These are phyloP conservation scores for Philotrypesis tridentata DNA, from an alignment of 1,140 invertebrate genomes.

Conservation along the genomic window DNA sequence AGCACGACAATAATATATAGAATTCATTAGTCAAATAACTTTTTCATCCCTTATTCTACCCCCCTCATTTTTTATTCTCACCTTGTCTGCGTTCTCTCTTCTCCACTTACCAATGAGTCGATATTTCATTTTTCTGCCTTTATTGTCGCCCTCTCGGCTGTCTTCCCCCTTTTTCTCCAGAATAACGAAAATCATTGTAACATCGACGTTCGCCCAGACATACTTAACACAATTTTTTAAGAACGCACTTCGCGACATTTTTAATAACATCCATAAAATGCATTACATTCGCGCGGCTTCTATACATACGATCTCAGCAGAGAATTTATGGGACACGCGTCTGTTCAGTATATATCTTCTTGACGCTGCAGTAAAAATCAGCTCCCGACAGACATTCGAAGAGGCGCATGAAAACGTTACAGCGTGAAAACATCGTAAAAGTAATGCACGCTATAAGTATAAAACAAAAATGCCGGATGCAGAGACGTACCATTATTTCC, in stretches of 20 bases:
- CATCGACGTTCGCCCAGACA: background rate
- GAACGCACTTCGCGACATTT: too few species aligned
- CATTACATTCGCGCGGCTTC: too few species aligned
- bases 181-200: background rate
- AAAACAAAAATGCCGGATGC: background rate
- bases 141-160: background rate
- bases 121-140: constrained; percentile 9
- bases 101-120: constrained; percentile 12
- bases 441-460: too few species aligned
- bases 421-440: background rate
- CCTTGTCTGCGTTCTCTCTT: background rate
- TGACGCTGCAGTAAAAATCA: background rate
- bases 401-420: background rate
- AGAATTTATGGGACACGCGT: too few species aligned
- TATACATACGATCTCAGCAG: too few species aligned
- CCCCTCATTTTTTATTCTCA: constrained; percentile 1
- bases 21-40: constrained; percentile 29
- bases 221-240: too few species aligned
- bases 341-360: too few species aligned
- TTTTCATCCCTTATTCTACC: background rate
- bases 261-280: too few species aligned
- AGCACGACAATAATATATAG: background rate
- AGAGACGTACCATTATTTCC: background rate
- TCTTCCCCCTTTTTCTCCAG: background rate
- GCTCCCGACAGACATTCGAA: background rate